phyloP scores from a whole-genome alignment of 2,113 vertebrate genomes.

The Cynopterus brachyotis region DNA sequence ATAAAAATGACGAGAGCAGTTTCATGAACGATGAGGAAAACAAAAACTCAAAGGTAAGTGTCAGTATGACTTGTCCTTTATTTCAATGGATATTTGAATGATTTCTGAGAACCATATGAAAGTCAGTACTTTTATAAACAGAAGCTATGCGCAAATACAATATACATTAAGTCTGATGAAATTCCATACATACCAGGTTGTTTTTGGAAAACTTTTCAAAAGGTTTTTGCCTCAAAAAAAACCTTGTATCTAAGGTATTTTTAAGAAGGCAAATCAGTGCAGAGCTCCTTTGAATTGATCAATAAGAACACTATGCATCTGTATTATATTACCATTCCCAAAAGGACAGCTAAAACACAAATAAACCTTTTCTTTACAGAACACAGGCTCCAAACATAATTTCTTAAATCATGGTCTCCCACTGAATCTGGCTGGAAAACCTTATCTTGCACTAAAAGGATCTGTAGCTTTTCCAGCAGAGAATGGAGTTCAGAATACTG shows the following conservation, averaged over 20 bases:
- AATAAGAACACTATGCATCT: neutral
- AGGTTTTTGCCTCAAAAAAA: neutral
- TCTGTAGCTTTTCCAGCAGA: conserved; percentile 80
- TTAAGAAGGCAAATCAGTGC: conserved; percentile 1
- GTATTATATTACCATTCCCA: conserved; percentile 7
- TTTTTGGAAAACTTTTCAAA: neutral
- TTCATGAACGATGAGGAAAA: conserved; percentile 82
- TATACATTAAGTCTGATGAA: neutral
- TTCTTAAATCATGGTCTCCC: conserved; percentile 78
- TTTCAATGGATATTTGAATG: neutral
- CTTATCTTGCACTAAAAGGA: conserved; percentile 83
- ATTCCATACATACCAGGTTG: neutral
- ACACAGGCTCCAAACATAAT: conserved; percentile 74
- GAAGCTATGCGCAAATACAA: neutral
- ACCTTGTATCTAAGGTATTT: conserved; percentile 46
- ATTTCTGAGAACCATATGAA: neutral
- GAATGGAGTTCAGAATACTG: conserved; percentile 78
- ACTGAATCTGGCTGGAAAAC: conserved; percentile 75
- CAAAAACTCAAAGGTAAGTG: conserved; percentile 82
- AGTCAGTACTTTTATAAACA: conserved; percentile 33
- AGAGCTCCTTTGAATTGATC: neutral
- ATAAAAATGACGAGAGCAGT: conserved; percentile 79
- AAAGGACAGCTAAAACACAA: conserved; percentile 34
- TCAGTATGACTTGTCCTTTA: conserved; percentile 55
- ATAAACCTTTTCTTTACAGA: conserved; percentile 77